phyloP scores from a whole-genome alignment of 2,888 invertebrate genomes.

The Patella ulyssiponensis region DNA sequence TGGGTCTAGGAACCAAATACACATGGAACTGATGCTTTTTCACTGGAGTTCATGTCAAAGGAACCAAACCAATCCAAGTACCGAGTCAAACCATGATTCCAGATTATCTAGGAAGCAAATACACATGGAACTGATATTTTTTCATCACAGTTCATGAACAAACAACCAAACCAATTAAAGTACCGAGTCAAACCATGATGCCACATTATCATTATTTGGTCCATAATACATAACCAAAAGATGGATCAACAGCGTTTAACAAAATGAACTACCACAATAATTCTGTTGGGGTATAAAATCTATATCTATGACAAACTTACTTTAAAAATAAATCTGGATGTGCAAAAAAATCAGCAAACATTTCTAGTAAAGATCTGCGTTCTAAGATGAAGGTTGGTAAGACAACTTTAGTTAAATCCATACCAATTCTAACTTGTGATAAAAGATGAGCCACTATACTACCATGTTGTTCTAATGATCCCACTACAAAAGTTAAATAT shows the following conservation, averaged over 20 bases:
- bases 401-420: conserved; percentile 99
- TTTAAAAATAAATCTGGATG: conserved; percentile 96
- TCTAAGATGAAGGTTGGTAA: conserved; percentile 99
- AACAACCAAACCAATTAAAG: too few species aligned
- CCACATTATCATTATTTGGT: too few species aligned
- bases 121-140: too few species aligned
- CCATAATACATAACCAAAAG: too few species aligned
- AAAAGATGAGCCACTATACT: conserved; percentile 96
- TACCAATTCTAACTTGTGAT: conserved; percentile 97
- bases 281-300: background rate
- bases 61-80: too few species aligned
- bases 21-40: too few species aligned
- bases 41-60: too few species aligned
- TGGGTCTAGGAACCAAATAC: too few species aligned
- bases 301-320: conserved; percentile 73
- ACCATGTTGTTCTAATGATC: conserved; percentile 95
- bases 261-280: background rate
- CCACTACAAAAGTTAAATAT: conserved; percentile 75
- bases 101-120: too few species aligned
- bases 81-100: too few species aligned
- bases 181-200: too few species aligned
- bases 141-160: too few species aligned
- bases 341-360: conserved; percentile 99
- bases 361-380: conserved; percentile 95
- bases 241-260: background rate